Evolutionary conservation across 2,888 invertebrate species (phyloP).

Genomic region (Nezara viridula): DNA sequence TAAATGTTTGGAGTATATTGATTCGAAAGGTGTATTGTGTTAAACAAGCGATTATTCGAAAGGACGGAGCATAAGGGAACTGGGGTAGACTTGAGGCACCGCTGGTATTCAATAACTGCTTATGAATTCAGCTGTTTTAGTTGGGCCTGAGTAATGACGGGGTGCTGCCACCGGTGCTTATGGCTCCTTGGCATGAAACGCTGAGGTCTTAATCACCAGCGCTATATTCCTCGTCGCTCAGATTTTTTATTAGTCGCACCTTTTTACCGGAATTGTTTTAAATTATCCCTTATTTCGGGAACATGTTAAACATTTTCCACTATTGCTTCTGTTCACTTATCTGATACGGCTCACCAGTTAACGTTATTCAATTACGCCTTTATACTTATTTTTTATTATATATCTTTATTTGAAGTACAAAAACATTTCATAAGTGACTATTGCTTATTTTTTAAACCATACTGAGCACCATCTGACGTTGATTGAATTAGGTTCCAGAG

Average conservation of each 20-base stretch:
- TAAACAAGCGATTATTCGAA: conserved; percentile 19
- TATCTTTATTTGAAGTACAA: too few species aligned
- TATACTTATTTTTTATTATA: neutral
- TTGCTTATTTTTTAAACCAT: too few species aligned
- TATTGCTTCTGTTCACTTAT: neutral
- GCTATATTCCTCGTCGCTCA: conserved; percentile 12
- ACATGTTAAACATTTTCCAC: neutral
- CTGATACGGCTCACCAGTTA: neutral
- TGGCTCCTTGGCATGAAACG: conserved; percentile 33
- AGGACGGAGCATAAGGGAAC: neutral
- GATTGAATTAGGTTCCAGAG: too few species aligned
- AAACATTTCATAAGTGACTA: too few species aligned
- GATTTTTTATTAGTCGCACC: conserved; percentile 35
- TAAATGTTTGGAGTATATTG: neutral
- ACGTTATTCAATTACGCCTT: neutral
- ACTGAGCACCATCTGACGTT: too few species aligned
- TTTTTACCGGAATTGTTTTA: conserved; percentile 25
- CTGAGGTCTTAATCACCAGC: conserved; percentile 41
- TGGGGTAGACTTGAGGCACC: neutral
- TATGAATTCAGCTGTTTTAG: conserved; percentile 49
- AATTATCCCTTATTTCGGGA: conserved; percentile 16
- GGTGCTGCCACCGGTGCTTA: conserved; percentile 1
- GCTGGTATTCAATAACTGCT: conserved; percentile 40
- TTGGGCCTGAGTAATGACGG: conserved; percentile 23
- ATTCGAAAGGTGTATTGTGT: neutral